Evolutionary conservation across 1,140 invertebrate genomes (phyloP).

Genomic region (Drosophila serrata): DNA sequence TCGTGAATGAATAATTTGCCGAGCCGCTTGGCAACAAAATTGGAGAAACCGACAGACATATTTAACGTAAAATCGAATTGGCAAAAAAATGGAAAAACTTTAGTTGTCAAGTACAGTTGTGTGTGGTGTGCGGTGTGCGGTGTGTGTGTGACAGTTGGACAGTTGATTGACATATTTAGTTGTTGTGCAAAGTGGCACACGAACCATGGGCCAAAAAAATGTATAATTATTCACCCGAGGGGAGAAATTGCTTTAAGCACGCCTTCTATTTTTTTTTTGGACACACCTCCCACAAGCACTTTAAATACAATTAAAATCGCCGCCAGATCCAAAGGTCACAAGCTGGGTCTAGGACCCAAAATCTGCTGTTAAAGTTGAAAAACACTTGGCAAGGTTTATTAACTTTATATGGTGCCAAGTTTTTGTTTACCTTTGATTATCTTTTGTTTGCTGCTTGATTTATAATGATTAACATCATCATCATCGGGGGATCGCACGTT

Average conservation of each 20-base stretch:
- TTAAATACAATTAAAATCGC: slow-evolving; percentile 12
- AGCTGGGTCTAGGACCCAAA: slow-evolving; percentile 13
- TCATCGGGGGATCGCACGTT: slow-evolving; percentile 17
- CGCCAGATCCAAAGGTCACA: slow-evolving; percentile 27
- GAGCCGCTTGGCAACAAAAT: slow-evolving; percentile 54
- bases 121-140: no score
- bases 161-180: slow-evolving; percentile 80
- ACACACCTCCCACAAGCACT: slow-evolving; percentile 30
- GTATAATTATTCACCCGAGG: slow-evolving; percentile 37
- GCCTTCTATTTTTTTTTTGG: slow-evolving; percentile 23
- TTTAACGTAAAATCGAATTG: slow-evolving; percentile 31
- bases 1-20: slow-evolving; percentile 31
- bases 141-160: slow-evolving; percentile 65
- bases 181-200: slow-evolving; percentile 75
- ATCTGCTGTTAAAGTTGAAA: slow-evolving; percentile 25
- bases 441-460: slow-evolving; percentile 39
- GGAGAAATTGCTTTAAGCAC: slow-evolving; percentile 31
- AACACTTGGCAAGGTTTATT: slow-evolving; percentile 37
- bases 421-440: slow-evolving; percentile 22
- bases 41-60: slow-evolving; percentile 16
- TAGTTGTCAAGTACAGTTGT: slow-evolving; percentile 62
- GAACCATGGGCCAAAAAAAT: slow-evolving; percentile 30
- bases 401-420: slow-evolving; percentile 16
- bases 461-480: slow-evolving; percentile 27
- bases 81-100: slow-evolving; percentile 56